Conservation (phyloP, 2,888 invertebrate species). For the Tetropium fuscum region DNA sequence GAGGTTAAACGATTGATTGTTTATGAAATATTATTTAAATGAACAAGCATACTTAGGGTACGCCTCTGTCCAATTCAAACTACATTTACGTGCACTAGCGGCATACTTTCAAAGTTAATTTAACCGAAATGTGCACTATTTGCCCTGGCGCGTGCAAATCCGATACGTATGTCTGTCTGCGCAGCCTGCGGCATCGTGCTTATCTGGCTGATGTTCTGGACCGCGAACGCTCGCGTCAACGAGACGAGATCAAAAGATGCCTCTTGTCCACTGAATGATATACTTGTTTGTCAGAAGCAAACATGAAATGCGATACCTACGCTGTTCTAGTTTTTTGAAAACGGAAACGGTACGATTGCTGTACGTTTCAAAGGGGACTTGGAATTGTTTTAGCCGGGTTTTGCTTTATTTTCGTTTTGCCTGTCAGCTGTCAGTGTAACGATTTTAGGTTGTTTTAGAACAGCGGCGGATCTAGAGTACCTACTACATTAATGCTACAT, state of each 20-base stretch:
- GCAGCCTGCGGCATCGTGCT: background rate
- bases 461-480: no score
- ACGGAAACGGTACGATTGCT: background rate
- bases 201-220: background rate
- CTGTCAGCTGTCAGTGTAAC: no score
- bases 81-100: no score
- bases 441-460: no score
- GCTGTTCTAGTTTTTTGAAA: background rate
- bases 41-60: no score
- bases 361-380: background rate
- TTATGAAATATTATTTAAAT: no score
- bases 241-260: slow-evolving; percentile 7
- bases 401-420: background rate
- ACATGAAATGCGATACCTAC: slow-evolving; percentile 2
- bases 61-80: no score
- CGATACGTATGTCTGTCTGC: slow-evolving; percentile 9
- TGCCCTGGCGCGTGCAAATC: background rate
- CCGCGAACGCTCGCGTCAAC: background rate
- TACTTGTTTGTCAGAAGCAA: slow-evolving; percentile 4
- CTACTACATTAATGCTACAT: no score
- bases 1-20: no score
- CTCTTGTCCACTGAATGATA: slow-evolving; percentile 1
- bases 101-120: no score
- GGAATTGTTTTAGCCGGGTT: background rate
- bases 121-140: no score